Percentiles rank a stretch among this genome's conserved stretches.
phyloP scores from a whole-genome alignment of 37 sponge, comb jelly and placozoan genomes.

The Beroe forskalii region DNA sequence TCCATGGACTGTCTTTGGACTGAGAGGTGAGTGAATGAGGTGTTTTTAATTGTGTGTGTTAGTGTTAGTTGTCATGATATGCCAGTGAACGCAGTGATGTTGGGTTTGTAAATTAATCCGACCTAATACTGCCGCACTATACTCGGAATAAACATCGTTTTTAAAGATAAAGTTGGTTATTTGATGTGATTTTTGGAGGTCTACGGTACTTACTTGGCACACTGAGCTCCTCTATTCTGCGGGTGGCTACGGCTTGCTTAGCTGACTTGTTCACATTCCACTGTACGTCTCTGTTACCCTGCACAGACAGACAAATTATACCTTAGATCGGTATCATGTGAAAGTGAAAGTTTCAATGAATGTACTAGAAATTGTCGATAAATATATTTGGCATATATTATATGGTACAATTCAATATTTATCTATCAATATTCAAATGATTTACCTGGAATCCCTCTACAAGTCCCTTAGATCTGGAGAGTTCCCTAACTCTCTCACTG shows the following conservation, averaged over 20 bases:
- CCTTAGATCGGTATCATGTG: too few relatives aligned
- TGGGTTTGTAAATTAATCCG: too few relatives aligned
- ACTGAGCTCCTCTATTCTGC: constrained; percentile 85
- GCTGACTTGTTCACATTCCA: constrained; percentile 79
- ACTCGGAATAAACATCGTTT: too few relatives aligned
- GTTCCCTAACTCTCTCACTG: constrained; percentile 73
- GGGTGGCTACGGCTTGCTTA: constrained; percentile 78
- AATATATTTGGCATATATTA: too few relatives aligned
- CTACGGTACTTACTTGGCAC: constrained; percentile 78
- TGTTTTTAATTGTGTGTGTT: neutral
- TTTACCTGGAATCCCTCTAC: constrained; percentile 82
- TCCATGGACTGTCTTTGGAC: constrained; percentile 80
- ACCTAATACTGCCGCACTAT: too few relatives aligned
- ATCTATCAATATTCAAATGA: too few relatives aligned
- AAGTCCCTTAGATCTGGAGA: constrained; percentile 75
- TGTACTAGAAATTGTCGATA: too few relatives aligned
- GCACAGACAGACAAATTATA: neutral
- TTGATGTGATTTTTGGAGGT: too few relatives aligned
- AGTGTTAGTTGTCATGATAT: neutral
- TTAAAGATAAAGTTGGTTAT: too few relatives aligned
- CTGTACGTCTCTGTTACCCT: constrained; percentile 59
- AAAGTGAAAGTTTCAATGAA: neutral
- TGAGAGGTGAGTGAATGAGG: constrained; percentile 10
- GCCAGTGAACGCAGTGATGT: neutral
- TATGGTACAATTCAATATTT: too few relatives aligned